phyloP scores from a whole-genome alignment of 1,140 invertebrate species.

The Drosophila parvula region DNA sequence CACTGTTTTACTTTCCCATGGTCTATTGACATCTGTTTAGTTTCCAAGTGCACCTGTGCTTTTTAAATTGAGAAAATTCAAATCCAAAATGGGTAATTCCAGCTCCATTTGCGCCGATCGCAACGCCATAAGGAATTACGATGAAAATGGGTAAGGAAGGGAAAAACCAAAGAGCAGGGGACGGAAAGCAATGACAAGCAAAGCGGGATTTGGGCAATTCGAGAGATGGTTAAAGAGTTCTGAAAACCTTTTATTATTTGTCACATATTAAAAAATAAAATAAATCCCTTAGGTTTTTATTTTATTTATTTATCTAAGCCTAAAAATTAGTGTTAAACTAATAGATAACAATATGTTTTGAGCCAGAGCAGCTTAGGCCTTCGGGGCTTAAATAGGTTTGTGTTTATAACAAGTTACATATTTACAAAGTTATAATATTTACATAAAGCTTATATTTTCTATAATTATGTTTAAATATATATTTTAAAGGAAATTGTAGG shows the following conservation, averaged over 20 bases:
- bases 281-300: not conserved
- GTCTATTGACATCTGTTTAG: slow-evolving; percentile 7
- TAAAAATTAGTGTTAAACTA: not conserved
- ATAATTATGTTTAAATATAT: too few species aligned
- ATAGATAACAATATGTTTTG: too few species aligned
- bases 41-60: not conserved
- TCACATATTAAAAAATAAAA: not conserved
- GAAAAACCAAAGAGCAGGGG: not conserved
- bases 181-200: not conserved
- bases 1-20: not conserved
- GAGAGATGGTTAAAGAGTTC: slow-evolving; percentile 23
- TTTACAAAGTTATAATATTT: too few species aligned
- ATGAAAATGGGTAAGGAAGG: slow-evolving; percentile 77
- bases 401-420: too few species aligned
- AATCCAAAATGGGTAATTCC: slow-evolving; percentile 74
- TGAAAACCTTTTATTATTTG: too few species aligned
- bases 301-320: too few species aligned
- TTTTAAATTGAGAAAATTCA: slow-evolving; percentile 2
- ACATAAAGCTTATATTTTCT: too few species aligned
- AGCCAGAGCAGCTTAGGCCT: too few species aligned
- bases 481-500: too few species aligned
- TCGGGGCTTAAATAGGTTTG: too few species aligned
- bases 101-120: slow-evolving; percentile 78
- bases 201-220: not conserved
- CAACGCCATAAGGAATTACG: slow-evolving; percentile 65